Evolutionary conservation across 2,797 vertebrate genomes (phyloP).

Genomic region (Coregonus suidteri): DNA sequence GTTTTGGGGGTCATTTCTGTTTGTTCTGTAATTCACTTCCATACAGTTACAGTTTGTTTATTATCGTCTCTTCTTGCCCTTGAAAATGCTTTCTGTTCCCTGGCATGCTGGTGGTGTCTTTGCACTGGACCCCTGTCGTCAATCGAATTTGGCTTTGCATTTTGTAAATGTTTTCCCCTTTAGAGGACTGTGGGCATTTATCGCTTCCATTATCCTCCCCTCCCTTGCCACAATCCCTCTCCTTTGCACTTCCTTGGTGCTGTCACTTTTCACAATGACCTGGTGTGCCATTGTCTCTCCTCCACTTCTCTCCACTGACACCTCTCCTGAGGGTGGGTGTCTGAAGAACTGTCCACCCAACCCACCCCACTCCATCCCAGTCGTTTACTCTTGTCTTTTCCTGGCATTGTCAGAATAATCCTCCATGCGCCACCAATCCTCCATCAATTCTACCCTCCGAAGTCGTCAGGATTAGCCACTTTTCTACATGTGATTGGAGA

Average conservation of each 20-base stretch:
- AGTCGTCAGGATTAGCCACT: conserved; percentile 36
- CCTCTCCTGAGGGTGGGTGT: conserved; percentile 13
- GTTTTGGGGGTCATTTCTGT: conserved; percentile 27
- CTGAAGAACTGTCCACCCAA: not conserved
- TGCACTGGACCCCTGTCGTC: conserved; percentile 5
- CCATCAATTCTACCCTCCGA: conserved; percentile 28
- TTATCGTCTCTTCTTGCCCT: conserved; percentile 34
- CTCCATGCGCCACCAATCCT: conserved; percentile 15
- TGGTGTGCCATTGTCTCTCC: conserved; percentile 30
- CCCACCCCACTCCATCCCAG: not conserved
- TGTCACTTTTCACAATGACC: conserved; percentile 4
- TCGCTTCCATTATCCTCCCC: conserved; percentile 1
- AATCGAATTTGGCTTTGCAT: conserved; percentile 30
- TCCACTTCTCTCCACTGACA: not conserved
- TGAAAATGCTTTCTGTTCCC: conserved; percentile 37
- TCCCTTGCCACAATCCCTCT: not conserved
- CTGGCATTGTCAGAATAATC: conserved; percentile 22
- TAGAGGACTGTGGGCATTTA: not conserved
- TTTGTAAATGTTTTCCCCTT: conserved; percentile 5
- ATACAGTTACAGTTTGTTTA: conserved; percentile 41
- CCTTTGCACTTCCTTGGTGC: not conserved
- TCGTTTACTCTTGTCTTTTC: conserved; percentile 9
- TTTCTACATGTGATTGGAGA: conserved; percentile 36
- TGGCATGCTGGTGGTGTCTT: conserved; percentile 11
- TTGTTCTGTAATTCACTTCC: conserved; percentile 36